These are phyloP conservation scores for Trachymyrmex septentrionalis DNA, from an alignment of 1,140 invertebrate species.

Conservation along the genomic window DNA sequence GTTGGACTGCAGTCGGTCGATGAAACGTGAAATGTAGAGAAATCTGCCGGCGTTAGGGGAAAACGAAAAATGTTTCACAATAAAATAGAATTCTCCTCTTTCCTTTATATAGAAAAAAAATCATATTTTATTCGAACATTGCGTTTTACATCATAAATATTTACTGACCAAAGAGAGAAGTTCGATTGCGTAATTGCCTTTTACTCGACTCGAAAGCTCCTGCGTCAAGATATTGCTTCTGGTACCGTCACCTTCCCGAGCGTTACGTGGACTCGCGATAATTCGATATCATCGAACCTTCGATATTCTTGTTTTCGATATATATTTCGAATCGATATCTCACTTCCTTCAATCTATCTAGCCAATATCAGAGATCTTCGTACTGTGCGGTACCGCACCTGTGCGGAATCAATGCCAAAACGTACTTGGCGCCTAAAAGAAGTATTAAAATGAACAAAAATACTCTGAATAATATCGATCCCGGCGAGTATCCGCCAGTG, in stretches of 20 bases:
- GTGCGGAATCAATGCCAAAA: neutral
- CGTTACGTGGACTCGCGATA: constrained; percentile 68
- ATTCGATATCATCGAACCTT: constrained; percentile 34
- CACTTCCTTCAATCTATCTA: neutral
- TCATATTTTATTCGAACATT: neutral
- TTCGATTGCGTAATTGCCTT: constrained; percentile 76
- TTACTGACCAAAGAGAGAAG: constrained; percentile 34
- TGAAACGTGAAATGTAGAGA: constrained; percentile 36
- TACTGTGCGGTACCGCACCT: neutral
- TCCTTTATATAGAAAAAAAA: neutral
- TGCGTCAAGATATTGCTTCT: constrained; percentile 59
- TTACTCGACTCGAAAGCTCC: constrained; percentile 73
- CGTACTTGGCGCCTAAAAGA: constrained; percentile 6
- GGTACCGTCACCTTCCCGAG: constrained; percentile 23
- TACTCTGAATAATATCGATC: constrained; percentile 20
- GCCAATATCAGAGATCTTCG: neutral
- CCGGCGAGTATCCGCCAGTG: neutral
- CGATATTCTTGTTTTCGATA: neutral
- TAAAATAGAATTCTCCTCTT: neutral
- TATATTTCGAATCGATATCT: constrained; percentile 25
- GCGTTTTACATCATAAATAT: constrained; percentile 24
- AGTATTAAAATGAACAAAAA: constrained; percentile 16
- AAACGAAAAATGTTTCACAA: constrained; percentile 18
- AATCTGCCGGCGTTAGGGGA: constrained; percentile 32
- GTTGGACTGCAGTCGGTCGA: constrained; percentile 41